These are phyloP conservation scores for Ahaetulla prasina DNA, from an alignment of 2,113 vertebrate genomes.

Conservation along the genomic window DNA sequence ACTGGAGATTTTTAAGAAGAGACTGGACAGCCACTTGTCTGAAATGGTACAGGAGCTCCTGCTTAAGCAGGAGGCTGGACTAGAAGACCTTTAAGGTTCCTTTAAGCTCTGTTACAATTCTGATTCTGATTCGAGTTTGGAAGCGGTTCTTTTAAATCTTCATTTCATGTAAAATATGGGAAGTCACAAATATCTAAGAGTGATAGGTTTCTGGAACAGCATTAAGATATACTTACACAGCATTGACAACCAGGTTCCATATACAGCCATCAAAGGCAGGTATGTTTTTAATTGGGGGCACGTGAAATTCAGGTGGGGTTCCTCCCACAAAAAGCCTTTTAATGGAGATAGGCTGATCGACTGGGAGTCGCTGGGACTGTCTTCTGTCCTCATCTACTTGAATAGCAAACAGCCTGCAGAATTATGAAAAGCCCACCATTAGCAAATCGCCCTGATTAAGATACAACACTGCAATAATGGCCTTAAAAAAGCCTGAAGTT, in stretches of 20 bases:
- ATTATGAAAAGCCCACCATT: constrained; percentile 37
- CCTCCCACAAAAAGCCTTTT: constrained; percentile 89
- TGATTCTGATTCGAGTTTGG: background rate
- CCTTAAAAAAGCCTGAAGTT: background rate
- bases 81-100: too few relatives aligned
- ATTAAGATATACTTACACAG: constrained; percentile 71
- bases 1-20: too few relatives aligned
- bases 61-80: too few relatives aligned
- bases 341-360: constrained; percentile 77
- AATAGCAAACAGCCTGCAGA: constrained; percentile 80
- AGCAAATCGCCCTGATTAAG: background rate
- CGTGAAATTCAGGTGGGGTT: constrained; percentile 75
- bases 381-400: constrained; percentile 89
- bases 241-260: constrained; percentile 94
- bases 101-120: too few relatives aligned
- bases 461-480: background rate
- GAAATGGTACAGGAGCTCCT: too few relatives aligned
- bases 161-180: background rate
- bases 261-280: constrained; percentile 90
- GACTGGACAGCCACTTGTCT: too few relatives aligned
- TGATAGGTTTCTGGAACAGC: background rate
- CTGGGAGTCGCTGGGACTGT: constrained; percentile 75
- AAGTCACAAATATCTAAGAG: background rate
- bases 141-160: background rate
- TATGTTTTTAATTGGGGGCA: constrained; percentile 74